Conservation (phyloP, 2,888 invertebrate genomes). For the Aphidoletes aphidimyza region DNA sequence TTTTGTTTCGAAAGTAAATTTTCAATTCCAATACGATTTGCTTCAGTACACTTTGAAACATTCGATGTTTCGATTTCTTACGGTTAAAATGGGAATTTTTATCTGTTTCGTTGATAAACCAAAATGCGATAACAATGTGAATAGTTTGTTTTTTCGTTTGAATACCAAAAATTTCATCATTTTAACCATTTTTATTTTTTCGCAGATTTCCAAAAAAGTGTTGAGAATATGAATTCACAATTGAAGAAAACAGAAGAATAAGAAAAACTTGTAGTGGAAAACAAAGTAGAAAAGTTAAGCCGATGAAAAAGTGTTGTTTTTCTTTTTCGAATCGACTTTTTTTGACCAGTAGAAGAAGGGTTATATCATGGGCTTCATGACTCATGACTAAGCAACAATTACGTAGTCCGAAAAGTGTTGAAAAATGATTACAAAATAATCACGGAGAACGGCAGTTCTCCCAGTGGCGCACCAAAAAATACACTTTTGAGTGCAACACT, state of each 20-base stretch:
- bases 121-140: too few relatives aligned
- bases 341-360: neutral
- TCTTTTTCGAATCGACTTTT: neutral
- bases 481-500: too few relatives aligned
- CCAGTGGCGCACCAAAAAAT: too few relatives aligned
- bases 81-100: neutral
- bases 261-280: neutral
- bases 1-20: neutral
- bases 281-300: conserved; percentile 9
- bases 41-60: too few relatives aligned
- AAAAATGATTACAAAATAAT: too few relatives aligned
- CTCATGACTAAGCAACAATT: neutral
- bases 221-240: neutral
- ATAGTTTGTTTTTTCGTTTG: too few relatives aligned
- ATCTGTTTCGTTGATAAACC: neutral
- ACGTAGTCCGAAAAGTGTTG: too few relatives aligned
- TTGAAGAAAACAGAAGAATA: neutral
- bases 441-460: too few relatives aligned
- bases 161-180: neutral
- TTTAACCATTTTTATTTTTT: neutral
- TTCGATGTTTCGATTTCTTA: neutral
- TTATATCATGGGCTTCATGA: too few relatives aligned
- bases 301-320: conserved; percentile 29
- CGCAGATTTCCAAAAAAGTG: conserved; percentile 9
- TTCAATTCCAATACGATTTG: neutral